These are phyloP conservation scores for Atta texana DNA, from an alignment of 1,140 invertebrate species.

Conservation along the genomic window DNA sequence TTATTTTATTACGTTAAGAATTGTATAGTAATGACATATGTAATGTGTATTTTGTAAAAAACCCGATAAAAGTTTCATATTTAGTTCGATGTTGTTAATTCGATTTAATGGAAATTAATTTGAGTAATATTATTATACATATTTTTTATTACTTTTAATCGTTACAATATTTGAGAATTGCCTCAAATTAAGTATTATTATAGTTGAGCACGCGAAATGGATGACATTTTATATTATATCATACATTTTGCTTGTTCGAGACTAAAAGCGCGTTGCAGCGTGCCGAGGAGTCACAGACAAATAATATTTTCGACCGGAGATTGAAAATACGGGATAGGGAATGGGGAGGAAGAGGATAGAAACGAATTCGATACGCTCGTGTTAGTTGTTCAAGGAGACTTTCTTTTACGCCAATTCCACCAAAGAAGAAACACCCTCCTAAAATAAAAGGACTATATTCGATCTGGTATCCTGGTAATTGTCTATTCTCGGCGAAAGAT, in stretches of 20 bases:
- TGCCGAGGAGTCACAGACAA: conserved; percentile 40
- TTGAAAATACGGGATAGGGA: conserved; percentile 43
- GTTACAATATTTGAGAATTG: neutral
- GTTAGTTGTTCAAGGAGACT: conserved; percentile 44
- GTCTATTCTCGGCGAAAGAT: conserved; percentile 36
- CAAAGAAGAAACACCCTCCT: conserved; percentile 45
- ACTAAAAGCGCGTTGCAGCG: conserved; percentile 39
- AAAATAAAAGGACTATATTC: conserved; percentile 29
- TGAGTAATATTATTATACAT: neutral
- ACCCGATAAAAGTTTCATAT: neutral
- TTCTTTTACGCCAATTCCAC: conserved; percentile 30
- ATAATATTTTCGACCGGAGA: conserved; percentile 61
- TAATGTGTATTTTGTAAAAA: neutral
- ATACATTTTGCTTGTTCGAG: conserved; percentile 25
- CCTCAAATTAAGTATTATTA: conserved; percentile 27
- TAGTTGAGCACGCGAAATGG: neutral
- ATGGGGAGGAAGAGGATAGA: neutral
- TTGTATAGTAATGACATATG: neutral
- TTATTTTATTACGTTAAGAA: neutral
- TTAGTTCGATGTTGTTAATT: neutral
- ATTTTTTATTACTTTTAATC: neutral
- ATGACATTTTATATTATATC: conserved; percentile 37
- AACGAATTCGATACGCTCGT: conserved; percentile 45
- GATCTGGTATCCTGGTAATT: conserved; percentile 17
- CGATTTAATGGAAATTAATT: neutral